phyloP scores from a whole-genome alignment of 2,888 invertebrate species.

The Sialis lutaria region DNA sequence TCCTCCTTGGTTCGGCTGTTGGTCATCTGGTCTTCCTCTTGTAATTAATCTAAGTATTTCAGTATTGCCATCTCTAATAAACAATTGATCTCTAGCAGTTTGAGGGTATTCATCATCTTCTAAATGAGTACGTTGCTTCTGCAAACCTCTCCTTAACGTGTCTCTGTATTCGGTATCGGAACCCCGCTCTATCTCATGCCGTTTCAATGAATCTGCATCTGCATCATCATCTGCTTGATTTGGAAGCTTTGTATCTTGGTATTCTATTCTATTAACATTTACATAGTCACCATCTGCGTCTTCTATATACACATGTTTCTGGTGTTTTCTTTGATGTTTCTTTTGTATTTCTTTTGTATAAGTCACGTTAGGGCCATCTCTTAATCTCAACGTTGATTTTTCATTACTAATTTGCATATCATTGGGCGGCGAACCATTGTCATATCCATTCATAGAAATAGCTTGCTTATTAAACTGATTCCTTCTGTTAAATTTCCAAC shows the following conservation, averaged over 20 bases:
- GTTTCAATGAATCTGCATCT: conserved; percentile 54
- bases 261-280: conserved; percentile 31
- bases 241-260: conserved; percentile 20
- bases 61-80: conserved; percentile 69
- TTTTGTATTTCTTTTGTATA: conserved; percentile 36
- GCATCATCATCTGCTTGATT: conserved; percentile 29
- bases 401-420: conserved; percentile 5
- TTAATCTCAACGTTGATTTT: conserved; percentile 13
- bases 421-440: conserved; percentile 5
- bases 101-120: conserved; percentile 10
- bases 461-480: conserved; percentile 34
- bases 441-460: conserved; percentile 18
- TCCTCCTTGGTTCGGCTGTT: conserved; percentile 30
- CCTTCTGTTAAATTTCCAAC: conserved; percentile 58
- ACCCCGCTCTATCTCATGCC: conserved; percentile 62
- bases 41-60: conserved; percentile 68
- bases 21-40: conserved; percentile 48
- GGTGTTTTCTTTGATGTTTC: conserved; percentile 7
- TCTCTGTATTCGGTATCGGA: conserved; percentile 39
- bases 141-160: conserved; percentile 21
- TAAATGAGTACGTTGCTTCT: conserved; percentile 18
- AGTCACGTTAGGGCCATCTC: conserved; percentile 35
- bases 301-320: conserved; percentile 36
- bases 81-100: conserved; percentile 48
- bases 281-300: conserved; percentile 38